phyloP scores from a whole-genome alignment of 92 coral and sea anemone genomes.

The Phenganax subtilis region DNA sequence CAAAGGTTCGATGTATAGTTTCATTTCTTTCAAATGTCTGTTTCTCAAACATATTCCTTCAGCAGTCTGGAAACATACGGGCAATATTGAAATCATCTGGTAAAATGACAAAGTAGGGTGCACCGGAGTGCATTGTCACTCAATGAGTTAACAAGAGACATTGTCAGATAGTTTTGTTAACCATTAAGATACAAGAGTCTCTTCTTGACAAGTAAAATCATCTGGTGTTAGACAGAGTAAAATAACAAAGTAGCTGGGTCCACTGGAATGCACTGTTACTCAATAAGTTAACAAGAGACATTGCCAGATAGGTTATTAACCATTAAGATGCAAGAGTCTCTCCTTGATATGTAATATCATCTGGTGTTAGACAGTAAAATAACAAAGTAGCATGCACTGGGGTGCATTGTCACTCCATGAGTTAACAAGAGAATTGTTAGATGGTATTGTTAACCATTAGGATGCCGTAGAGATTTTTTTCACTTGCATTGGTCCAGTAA shows the following conservation, averaged over 20 bases:
- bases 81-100: neutral
- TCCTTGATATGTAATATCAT: neutral
- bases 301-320: no score
- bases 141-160: neutral
- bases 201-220: no score
- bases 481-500: no score
- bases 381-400: neutral
- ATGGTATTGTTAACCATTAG: no score
- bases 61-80: slow-evolving; percentile 55
- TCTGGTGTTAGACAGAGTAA: no score
- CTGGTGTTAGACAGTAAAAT: neutral
- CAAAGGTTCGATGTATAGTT: slow-evolving; percentile 56
- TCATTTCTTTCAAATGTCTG: slow-evolving; percentile 46
- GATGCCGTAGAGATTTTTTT: no score
- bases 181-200: no score
- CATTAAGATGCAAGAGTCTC: no score
- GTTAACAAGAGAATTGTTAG: neutral
- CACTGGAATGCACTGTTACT: no score
- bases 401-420: neutral
- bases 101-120: neutral
- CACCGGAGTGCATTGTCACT: neutral
- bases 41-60: slow-evolving; percentile 63
- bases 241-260: no score
- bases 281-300: no score
- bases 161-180: no score